Evolutionary conservation across 1,140 invertebrate species (phyloP), one percentile per base, ranked within the genome.

Genomic region (Chironomus tepperi): DNA sequence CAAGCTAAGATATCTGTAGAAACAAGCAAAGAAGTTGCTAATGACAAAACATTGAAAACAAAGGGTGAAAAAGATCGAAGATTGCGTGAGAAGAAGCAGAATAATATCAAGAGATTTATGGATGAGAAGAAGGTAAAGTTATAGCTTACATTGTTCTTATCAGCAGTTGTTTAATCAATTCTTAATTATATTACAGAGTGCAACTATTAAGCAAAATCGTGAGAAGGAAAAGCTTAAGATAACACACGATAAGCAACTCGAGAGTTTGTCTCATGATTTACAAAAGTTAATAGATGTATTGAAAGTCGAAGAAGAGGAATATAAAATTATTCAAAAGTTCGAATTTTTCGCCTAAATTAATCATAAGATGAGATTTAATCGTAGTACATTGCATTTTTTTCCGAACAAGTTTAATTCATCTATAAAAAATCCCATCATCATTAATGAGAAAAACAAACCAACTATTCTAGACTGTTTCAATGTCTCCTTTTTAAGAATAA

Each of bases 71-170:
- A 97, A 79, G 98, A 99, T 79, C 87, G 97, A 76, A 87, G 93
- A 43, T 83, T 96, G 18, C 87, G 96, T 76, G 98, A 99, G 83
- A 95, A 99, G 79, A 98, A 98, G 79, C 96, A 98, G 79, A 99
- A 98, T 80, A 99, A 99, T 82, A 97, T 96, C 16, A 99, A 99
- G 83, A 95, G 97, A 79, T 99, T 99, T 80, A 93, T 99, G 86
- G 98, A 99, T 79, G 97, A 99, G 83, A 87, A 96, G 73, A 98
- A 94, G 84, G 88, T 88, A 75, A n/a, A 77, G 77, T 47, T 10
- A 47, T 9, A 34, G 19, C 42, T 64, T 75, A 43, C 18, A 74
- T 72, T 57, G 57, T 75, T 42, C 73, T 43, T 43, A 10, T 73
- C 15, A 7, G n/a, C n/a, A 70, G 16, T 18, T 16, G 8, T 10